Evolutionary conservation across 1,140 invertebrate species (phyloP).

Genomic region (Heliconius hewitsoni): DNA sequence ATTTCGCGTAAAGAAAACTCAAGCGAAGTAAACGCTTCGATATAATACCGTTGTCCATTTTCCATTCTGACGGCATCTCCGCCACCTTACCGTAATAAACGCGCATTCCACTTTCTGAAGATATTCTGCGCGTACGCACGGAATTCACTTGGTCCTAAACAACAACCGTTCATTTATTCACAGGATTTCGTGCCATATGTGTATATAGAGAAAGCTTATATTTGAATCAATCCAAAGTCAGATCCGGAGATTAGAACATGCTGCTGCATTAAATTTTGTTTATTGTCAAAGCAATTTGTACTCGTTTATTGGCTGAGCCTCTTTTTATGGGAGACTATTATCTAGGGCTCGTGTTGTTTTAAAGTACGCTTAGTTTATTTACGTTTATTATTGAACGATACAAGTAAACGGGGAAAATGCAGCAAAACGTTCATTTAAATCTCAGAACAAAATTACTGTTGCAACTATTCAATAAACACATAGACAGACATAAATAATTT

Average conservation of each 20-base stretch:
- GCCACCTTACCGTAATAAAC: slow-evolving; percentile 55
- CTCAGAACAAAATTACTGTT: neutral
- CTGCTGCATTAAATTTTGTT: slow-evolving; percentile 36
- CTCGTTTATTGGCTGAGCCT: slow-evolving; percentile 40
- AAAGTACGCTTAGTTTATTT: slow-evolving; percentile 18
- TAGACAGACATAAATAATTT: no score
- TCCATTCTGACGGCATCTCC: slow-evolving; percentile 54
- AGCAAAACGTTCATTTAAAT: neutral
- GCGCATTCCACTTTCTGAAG: slow-evolving; percentile 57
- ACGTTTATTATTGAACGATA: slow-evolving; percentile 2
- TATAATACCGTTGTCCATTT: slow-evolving; percentile 62
- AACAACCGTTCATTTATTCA: slow-evolving; percentile 1
- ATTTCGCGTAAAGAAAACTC: neutral
- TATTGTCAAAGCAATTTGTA: slow-evolving; percentile 46
- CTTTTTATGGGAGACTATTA: slow-evolving; percentile 31
- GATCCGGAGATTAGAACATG: slow-evolving; percentile 27
- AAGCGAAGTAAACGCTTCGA: slow-evolving; percentile 4
- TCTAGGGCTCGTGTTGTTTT: slow-evolving; percentile 16
- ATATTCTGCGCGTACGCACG: slow-evolving; percentile 53
- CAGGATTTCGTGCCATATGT: slow-evolving; percentile 12
- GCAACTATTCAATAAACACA: no score
- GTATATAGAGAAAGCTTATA: neutral
- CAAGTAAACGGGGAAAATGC: neutral
- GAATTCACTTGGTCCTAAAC: slow-evolving; percentile 23
- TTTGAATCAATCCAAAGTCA: slow-evolving; percentile 1